These are phyloP conservation scores for Didymodactylos carnosus DNA, from an alignment of 2,888 invertebrate species.

Conservation along the genomic window DNA sequence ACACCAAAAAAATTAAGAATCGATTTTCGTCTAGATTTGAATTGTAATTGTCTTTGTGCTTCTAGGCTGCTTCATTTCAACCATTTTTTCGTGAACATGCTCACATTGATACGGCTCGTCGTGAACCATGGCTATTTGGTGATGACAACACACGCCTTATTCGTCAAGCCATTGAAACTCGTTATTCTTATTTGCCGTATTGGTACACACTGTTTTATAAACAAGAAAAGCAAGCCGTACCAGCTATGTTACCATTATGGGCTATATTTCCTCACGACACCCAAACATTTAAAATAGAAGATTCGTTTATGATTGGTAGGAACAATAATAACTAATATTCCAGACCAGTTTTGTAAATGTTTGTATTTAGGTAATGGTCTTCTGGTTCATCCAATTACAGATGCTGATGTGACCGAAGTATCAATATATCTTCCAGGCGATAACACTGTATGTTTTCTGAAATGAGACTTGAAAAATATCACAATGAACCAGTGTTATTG, in stretches of 20 bases:
- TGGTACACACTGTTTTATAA: slow-evolving; percentile 83
- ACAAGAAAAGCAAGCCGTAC: slow-evolving; percentile 53
- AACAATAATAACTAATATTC: slow-evolving; percentile 28
- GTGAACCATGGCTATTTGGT: slow-evolving; percentile 42
- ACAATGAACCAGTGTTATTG: not conserved
- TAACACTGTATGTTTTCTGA: slow-evolving; percentile 18
- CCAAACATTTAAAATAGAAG: slow-evolving; percentile 58
- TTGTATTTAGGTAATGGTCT: slow-evolving; percentile 18
- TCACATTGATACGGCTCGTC: slow-evolving; percentile 80
- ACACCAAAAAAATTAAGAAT: too few relatives aligned
- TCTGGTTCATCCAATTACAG: slow-evolving; percentile 62
- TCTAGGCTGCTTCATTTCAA: slow-evolving; percentile 57
- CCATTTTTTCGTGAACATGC: slow-evolving; percentile 91
- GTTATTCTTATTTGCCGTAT: slow-evolving; percentile 69
- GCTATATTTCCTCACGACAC: slow-evolving; percentile 66
- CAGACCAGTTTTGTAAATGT: slow-evolving; percentile 21
- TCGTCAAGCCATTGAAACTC: slow-evolving; percentile 37
- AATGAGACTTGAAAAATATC: not conserved
- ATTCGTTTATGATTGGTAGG: slow-evolving; percentile 30
- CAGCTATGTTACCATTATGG: slow-evolving; percentile 74
- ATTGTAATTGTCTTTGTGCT: not conserved
- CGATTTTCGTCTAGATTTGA: too few relatives aligned
- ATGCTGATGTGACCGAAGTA: slow-evolving; percentile 51
- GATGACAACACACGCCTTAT: slow-evolving; percentile 51
- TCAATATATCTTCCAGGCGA: slow-evolving; percentile 68